phyloP scores from a whole-genome alignment of 2,888 invertebrate genomes.

The Coelopa pilipes region DNA sequence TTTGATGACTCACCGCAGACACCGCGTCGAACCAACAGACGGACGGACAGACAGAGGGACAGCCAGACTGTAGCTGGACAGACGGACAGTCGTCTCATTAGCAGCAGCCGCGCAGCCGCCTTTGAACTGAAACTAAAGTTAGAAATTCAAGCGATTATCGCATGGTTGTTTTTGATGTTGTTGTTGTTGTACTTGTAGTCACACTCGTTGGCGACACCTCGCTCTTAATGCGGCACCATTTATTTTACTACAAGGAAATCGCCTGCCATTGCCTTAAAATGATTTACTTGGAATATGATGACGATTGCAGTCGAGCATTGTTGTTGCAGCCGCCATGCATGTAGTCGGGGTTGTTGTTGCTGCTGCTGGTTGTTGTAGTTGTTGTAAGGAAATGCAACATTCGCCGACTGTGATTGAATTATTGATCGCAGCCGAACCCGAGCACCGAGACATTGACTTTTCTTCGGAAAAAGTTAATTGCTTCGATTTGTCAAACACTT shows the following conservation, averaged over 20 bases:
- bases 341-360: background rate
- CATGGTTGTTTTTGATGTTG: background rate
- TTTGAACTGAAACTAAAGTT: constrained; percentile 11
- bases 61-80: background rate
- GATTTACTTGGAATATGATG: background rate
- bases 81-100: constrained; percentile 15
- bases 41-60: background rate
- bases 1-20: constrained; percentile 17
- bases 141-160: constrained; percentile 13
- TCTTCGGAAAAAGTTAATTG: background rate
- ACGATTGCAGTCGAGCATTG: too few relatives aligned
- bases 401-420: background rate
- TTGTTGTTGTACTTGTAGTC: background rate
- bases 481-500: background rate
- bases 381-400: background rate
- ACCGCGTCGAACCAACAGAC: too few relatives aligned
- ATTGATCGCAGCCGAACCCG: background rate
- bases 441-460: background rate
- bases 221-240: constrained; percentile 2
- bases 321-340: too few relatives aligned
- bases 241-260: constrained; percentile 22
- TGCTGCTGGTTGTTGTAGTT: background rate
- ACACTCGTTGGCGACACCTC: background rate
- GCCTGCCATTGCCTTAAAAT: constrained; percentile 9
- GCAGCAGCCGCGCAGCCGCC: background rate